Conservation (phyloP, 2,113 vertebrate genomes). For the Notothenia coriiceps region DNA sequence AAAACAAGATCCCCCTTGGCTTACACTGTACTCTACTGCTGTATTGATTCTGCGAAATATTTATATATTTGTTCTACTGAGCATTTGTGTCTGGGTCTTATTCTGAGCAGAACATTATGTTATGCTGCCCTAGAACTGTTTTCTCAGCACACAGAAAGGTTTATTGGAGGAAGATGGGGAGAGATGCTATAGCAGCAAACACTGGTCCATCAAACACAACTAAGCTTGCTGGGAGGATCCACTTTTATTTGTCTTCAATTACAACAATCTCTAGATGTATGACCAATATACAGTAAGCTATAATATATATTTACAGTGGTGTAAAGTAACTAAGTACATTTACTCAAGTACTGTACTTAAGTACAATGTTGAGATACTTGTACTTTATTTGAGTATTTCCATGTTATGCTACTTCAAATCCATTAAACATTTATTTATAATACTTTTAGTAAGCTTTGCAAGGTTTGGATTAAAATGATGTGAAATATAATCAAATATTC, state of each 20-base stretch:
- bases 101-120: constrained; percentile 20
- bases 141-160: constrained; percentile 32
- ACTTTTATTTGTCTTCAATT: constrained; percentile 14
- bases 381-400: no score
- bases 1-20: constrained; percentile 52
- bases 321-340: no score
- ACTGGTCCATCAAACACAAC: constrained; percentile 16
- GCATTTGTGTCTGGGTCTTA: constrained; percentile 20
- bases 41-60: constrained; percentile 63
- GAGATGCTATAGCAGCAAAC: constrained; percentile 1
- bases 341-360: no score
- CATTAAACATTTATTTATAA: no score
- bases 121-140: constrained; percentile 4
- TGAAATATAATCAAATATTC: no score
- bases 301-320: not conserved
- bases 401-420: not conserved
- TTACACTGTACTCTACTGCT: constrained; percentile 42
- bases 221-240: constrained; percentile 12
- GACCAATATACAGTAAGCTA: not conserved
- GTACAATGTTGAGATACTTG: no score
- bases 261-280: not conserved
- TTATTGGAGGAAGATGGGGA: not conserved
- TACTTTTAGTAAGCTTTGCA: no score
- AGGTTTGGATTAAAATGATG: no score
- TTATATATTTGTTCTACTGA: constrained; percentile 57